phyloP scores from a whole-genome alignment of 2,113 vertebrate species.

The Cairina moschata region DNA sequence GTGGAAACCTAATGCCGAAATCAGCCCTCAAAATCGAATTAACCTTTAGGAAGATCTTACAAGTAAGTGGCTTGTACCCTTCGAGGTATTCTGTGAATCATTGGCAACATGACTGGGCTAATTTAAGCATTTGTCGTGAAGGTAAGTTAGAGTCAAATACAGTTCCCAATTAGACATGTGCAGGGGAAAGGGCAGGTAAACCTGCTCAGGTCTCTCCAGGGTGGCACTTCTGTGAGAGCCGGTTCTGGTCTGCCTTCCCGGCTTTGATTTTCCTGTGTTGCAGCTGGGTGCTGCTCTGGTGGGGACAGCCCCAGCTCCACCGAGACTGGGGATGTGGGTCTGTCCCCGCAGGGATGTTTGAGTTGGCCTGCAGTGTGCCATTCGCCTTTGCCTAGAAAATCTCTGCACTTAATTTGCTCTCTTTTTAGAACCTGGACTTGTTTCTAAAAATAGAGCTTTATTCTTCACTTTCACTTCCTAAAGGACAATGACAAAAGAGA shows the following conservation, averaged over 20 bases:
- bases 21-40: background rate
- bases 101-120: background rate
- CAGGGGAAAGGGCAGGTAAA: background rate
- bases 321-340: background rate
- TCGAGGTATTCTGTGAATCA: background rate
- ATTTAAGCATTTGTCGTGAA: background rate
- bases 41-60: background rate
- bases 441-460: constrained; percentile 24
- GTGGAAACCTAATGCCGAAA: background rate
- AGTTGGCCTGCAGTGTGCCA: accelerated
- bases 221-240: background rate
- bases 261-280: background rate
- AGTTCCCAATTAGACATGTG: accelerated
- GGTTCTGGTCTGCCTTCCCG: background rate
- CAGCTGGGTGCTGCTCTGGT: accelerated
- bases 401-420: background rate
- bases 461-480: background rate
- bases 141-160: background rate
- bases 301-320: background rate
- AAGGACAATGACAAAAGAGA: constrained; percentile 3
- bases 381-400: background rate
- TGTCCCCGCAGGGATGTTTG: background rate
- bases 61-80: background rate
- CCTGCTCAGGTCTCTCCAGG: background rate
- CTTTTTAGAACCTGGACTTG: background rate